Conservation (phyloP, 2,888 invertebrate genomes). For the Andrena bucephala region DNA sequence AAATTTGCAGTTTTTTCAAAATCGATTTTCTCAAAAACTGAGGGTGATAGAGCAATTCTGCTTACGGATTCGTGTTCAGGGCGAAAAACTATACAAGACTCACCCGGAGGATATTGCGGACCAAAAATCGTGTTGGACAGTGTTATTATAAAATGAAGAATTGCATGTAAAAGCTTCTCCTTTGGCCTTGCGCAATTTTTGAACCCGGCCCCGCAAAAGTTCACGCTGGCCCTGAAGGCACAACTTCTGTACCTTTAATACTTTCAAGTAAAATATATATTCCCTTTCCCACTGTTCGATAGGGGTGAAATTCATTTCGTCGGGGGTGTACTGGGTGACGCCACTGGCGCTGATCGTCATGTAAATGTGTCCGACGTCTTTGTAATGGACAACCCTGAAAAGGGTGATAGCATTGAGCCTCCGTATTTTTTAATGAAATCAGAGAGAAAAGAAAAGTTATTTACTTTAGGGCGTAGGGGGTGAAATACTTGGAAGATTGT, state of each 20-base stretch:
- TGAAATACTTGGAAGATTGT: slow-evolving; percentile 90
- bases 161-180: no score
- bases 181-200: no score
- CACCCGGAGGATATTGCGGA: no score
- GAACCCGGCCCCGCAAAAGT: no score
- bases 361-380: slow-evolving; percentile 89
- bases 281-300: slow-evolving; percentile 93
- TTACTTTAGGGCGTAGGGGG: slow-evolving; percentile 91
- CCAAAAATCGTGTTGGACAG: no score
- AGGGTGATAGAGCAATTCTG: no score
- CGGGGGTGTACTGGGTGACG: slow-evolving; percentile 90
- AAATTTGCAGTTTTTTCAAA: no score
- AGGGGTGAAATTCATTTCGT: slow-evolving; percentile 92
- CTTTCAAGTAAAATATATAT: slow-evolving; percentile 91
- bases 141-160: no score
- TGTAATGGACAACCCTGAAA: slow-evolving; percentile 90
- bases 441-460: slow-evolving; percentile 53
- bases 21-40: no score
- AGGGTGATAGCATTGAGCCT: not conserved
- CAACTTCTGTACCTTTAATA: slow-evolving; percentile 88
- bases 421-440: not conserved
- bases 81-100: no score
- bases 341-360: slow-evolving; percentile 94
- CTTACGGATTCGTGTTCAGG: no score
- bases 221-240: no score